A percentile compares a stretch with the other conserved stretches of the same genome.
Evolutionary conservation across 2,797 vertebrate genomes (phyloP).

Genomic region (Prionace glauca): DNA sequence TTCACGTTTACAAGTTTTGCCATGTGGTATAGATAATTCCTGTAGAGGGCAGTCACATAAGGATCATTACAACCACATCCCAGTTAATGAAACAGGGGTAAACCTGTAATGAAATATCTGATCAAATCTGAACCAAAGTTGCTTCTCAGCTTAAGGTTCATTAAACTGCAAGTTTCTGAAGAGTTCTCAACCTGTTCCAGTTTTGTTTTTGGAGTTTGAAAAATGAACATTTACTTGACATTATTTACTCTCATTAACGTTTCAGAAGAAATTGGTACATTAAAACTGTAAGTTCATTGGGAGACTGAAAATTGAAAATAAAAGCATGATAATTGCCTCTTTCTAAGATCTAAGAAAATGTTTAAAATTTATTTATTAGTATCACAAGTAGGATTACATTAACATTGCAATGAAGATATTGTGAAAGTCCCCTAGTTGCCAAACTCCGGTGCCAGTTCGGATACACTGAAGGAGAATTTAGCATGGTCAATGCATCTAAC

Average conservation of each 20-base stretch:
- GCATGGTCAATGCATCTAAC: no score
- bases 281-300: neutral
- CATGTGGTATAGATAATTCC: neutral
- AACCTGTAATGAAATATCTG: neutral
- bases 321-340: neutral
- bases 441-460: no score
- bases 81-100: neutral
- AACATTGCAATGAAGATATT: no score
- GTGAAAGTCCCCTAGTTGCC: no score
- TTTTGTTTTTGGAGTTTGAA: neutral
- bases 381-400: no score
- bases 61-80: neutral
- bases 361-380: no score
- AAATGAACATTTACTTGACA: neutral
- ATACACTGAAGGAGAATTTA: no score
- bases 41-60: conserved; percentile 19
- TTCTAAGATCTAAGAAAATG: neutral
- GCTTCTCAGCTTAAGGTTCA: neutral
- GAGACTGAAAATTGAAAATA: neutral
- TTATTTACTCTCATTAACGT: neutral
- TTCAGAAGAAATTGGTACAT: neutral
- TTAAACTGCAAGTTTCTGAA: neutral
- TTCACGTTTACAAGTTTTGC: neutral
- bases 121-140: neutral
- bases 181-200: neutral